Base-by-base conservation (phyloP, 2,888 invertebrate genomes). In the Xylota segnis region DNA sequence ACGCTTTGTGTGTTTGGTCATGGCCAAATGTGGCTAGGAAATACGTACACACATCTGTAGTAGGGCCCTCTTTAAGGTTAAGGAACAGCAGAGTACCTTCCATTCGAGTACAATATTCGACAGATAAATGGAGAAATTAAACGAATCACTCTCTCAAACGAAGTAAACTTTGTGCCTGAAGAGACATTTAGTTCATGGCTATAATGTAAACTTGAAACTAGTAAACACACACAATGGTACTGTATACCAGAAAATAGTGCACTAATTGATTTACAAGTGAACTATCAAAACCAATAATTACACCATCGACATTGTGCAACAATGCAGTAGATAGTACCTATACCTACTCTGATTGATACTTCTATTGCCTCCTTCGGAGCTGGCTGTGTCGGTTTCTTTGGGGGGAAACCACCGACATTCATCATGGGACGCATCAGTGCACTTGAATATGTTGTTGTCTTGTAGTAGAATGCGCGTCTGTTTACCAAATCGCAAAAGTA, bases 231-330 rank as follows among this genome's bases (percentile, higher is more conserved):
- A 47, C 18, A 32, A 14, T 4, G 12, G 5, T 34, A 32, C 14
- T 12, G n/a, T 34, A 18, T 65, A 43, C 23, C 54, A 40, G 40
- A 70, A 58, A 52, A 18, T 56, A 40, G 63, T 76, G 63, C 70
- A 84, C 65, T 79, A 79, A 84, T 84, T 74, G 79, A 84, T 84
- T 84, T 70, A 65, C 61, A 65, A 75, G 59, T 45, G 16, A 70
- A 58, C 47, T 45, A 81, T 37, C 58, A 50, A 71, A 79, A 66
- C 65, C 66, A 66, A 75, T 70, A 58, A 16, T 84, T 79, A 68
- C 47, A 66, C 14, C 75, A 52, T 71, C 75, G 27, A 68, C 40
- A 63, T 68, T 65, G 66, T 34, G 63, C 58, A 75, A 66, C 65
- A 5, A 34, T 70, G 18, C 29, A 50, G 47, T 18, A 59, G 14